phyloP scores from a whole-genome alignment of 2,888 invertebrate species.

The Acronicta psi region DNA sequence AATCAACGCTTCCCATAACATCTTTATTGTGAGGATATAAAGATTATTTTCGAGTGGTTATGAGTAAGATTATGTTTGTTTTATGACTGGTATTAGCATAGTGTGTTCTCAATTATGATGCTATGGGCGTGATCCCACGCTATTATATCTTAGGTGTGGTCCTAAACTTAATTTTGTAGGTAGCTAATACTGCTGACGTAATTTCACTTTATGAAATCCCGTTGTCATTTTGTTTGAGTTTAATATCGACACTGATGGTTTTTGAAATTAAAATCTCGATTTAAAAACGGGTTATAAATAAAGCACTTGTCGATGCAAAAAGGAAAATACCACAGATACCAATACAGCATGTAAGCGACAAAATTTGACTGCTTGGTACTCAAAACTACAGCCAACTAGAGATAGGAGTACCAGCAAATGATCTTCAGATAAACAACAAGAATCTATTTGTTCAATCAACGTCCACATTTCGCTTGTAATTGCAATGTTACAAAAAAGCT shows the following conservation, averaged over 20 bases:
- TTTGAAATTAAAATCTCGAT: background rate
- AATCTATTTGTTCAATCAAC: conserved; percentile 26
- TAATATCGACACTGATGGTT: background rate
- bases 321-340: background rate
- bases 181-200: conserved; percentile 41
- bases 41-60: conserved; percentile 15
- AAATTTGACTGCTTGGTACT: too few relatives aligned
- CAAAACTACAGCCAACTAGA: background rate
- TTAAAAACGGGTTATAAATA: background rate
- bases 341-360: too few relatives aligned
- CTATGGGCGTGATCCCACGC: conserved; percentile 67
- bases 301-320: conserved; percentile 5
- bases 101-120: conserved; percentile 74
- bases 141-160: conserved; percentile 56
- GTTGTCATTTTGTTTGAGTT: background rate
- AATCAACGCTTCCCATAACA: background rate
- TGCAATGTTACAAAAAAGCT: conserved; percentile 24
- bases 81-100: conserved; percentile 69
- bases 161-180: conserved; percentile 47
- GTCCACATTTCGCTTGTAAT: conserved; percentile 10
- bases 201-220: conserved; percentile 18
- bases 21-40: conserved; percentile 12
- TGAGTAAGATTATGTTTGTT: conserved; percentile 48
- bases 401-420: background rate
- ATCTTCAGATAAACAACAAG: background rate